Evolutionary conservation across 1,140 invertebrate genomes (phyloP).

Genomic region (Cydia splendana): DNA sequence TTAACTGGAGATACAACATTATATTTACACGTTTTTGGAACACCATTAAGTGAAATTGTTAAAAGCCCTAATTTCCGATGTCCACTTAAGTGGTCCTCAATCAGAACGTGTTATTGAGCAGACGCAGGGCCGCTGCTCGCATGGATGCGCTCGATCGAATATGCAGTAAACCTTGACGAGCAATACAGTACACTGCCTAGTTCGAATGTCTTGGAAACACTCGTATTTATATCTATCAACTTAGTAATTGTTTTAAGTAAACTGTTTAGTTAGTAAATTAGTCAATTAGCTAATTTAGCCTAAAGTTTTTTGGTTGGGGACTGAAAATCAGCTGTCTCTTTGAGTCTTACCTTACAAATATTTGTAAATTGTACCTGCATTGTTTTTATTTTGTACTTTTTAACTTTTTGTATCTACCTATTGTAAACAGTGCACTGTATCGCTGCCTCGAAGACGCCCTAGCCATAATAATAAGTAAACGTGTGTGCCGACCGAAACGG

Average conservation of each 20-base stretch:
- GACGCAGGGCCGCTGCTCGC: neutral
- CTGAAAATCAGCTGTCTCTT: no score
- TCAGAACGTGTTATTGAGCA: neutral
- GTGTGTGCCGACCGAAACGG: neutral
- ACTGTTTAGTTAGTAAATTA: neutral
- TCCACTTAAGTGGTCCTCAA: neutral
- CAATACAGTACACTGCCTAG: neutral
- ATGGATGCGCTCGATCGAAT: neutral
- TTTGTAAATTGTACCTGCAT: no score
- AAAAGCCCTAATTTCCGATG: neutral
- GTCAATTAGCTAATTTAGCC: no score
- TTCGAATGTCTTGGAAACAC: neutral
- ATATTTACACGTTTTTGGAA: neutral
- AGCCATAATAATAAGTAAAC: neutral
- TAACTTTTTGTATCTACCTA: neutral
- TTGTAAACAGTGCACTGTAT: neutral
- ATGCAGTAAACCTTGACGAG: neutral
- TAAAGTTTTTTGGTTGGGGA: no score
- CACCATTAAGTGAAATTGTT: neutral
- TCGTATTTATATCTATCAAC: neutral
- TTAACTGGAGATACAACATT: neutral
- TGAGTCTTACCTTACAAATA: no score
- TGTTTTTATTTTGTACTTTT: no score
- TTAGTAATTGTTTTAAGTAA: neutral
- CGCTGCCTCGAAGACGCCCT: neutral